Evolutionary conservation across 2,797 vertebrate species (phyloP).

Genomic region (Cetoscarus ocellatus): DNA sequence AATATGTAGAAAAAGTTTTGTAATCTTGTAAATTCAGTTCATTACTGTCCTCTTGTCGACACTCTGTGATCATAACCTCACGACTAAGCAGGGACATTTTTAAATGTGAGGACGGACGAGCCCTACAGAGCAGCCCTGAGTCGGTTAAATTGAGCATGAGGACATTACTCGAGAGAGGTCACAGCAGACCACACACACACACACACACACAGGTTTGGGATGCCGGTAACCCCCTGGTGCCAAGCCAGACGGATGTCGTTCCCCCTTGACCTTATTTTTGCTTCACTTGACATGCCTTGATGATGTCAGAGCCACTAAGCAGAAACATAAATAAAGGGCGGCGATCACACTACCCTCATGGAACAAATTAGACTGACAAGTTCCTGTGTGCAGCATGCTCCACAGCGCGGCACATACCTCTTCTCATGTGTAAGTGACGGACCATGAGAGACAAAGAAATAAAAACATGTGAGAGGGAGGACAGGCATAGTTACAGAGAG

Average conservation of each 20-base stretch:
- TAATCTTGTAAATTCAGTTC: too few relatives aligned
- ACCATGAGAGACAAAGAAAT: slow-evolving; percentile 40
- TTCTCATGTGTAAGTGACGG: slow-evolving; percentile 64
- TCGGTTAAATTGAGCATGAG: slow-evolving; percentile 63
- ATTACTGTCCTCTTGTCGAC: slow-evolving; percentile 14
- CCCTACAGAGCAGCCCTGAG: slow-evolving; percentile 39
- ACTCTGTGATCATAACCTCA: slow-evolving; percentile 43
- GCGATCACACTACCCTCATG: slow-evolving; percentile 69
- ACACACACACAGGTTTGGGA: slow-evolving; percentile 59
- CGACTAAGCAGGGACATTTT: slow-evolving; percentile 40
- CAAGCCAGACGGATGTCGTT: slow-evolving; percentile 63
- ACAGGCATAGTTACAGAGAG: slow-evolving; percentile 37
- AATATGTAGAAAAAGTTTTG: too few relatives aligned
- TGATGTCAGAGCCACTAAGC: slow-evolving; percentile 81
- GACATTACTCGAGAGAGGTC: slow-evolving; percentile 66
- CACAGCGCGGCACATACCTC: slow-evolving; percentile 53
- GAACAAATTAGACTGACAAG: slow-evolving; percentile 80
- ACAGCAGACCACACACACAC: slow-evolving; percentile 44
- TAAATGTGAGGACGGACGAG: slow-evolving; percentile 49
- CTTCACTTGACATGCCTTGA: slow-evolving; percentile 70
- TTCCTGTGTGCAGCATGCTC: slow-evolving; percentile 65
- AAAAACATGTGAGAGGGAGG: slow-evolving; percentile 22
- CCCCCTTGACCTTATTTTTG: slow-evolving; percentile 75
- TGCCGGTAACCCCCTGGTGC: slow-evolving; percentile 69
- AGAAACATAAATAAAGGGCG: slow-evolving; percentile 83